phyloP scores from a whole-genome alignment of 2,888 invertebrate genomes.

The Ophion costatus region DNA sequence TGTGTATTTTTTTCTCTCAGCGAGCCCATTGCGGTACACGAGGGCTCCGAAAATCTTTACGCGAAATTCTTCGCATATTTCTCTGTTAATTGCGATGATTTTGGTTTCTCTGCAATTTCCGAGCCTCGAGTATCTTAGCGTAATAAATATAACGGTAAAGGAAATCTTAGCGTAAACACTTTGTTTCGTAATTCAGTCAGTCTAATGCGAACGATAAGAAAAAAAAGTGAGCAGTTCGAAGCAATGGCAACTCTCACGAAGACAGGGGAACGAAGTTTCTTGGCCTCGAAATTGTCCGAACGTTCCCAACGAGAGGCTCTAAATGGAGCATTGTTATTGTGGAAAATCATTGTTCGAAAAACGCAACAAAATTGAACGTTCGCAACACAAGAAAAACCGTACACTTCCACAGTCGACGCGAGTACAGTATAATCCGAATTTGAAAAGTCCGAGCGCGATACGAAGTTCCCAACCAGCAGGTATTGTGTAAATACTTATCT shows the following conservation, averaged over 20 bases:
- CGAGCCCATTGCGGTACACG: not conserved
- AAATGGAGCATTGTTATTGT: not conserved
- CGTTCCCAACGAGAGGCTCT: too few species aligned
- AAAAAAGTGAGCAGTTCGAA: not conserved
- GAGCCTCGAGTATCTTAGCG: not conserved
- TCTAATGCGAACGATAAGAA: not conserved
- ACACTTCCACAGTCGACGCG: slow-evolving; percentile 4
- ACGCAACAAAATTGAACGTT: not conserved
- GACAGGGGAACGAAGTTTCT: not conserved
- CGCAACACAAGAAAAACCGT: slow-evolving; percentile 1
- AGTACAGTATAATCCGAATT: slow-evolving; percentile 17
- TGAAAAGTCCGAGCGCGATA: slow-evolving; percentile 9
- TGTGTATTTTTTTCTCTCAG: not conserved
- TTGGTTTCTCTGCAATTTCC: not conserved
- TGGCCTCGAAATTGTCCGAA: not conserved
- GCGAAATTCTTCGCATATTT: not conserved
- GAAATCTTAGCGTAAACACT: not conserved
- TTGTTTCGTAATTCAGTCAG: not conserved
- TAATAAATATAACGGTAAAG: slow-evolving; percentile 8
- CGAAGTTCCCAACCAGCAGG: slow-evolving; percentile 11
- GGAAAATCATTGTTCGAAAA: not conserved
- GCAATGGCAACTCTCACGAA: not conserved
- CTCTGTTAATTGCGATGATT: not conserved
- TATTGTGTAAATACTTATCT: slow-evolving; percentile 27
- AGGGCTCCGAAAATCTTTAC: not conserved